A percentile compares a stretch with the other conserved stretches of the same genome.
These are phyloP conservation scores for Heliconius ismenius DNA, from an alignment of 2,888 invertebrate genomes.

Conservation along the genomic window DNA sequence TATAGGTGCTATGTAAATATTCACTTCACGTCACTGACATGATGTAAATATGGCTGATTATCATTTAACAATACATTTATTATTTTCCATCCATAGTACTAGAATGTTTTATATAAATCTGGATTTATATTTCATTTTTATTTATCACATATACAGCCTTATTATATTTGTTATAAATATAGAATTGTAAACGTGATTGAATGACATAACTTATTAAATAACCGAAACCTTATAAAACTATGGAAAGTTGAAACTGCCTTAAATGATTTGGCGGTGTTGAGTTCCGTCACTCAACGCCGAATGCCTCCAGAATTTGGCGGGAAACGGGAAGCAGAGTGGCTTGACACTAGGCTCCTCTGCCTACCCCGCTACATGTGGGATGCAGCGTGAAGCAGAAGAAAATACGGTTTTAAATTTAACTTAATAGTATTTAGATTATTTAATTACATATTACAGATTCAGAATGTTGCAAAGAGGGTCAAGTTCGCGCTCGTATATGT, in stretches of 20 bases:
- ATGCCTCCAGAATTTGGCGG: too few species aligned
- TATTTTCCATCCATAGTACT: neutral
- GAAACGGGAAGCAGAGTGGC: too few species aligned
- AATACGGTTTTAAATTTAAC: neutral
- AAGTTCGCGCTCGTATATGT: conserved; percentile 69
- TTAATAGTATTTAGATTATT: neutral
- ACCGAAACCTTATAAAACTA: neutral
- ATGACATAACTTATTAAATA: neutral
- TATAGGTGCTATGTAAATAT: conserved; percentile 17
- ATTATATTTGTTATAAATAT: neutral
- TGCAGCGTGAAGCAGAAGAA: too few species aligned
- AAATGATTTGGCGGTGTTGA: too few species aligned
- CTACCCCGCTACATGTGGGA: too few species aligned
- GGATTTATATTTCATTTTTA: neutral
- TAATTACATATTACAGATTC: conserved; percentile 57
- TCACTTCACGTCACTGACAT: neutral
- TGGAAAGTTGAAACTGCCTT: neutral
- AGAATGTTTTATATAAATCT: neutral
- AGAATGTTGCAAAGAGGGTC: conserved; percentile 56
- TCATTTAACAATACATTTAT: conserved; percentile 6
- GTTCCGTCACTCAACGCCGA: too few species aligned
- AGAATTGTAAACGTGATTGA: neutral
- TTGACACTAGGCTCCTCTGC: too few species aligned
- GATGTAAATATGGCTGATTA: conserved; percentile 13
- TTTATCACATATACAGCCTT: neutral